phyloP scores from a whole-genome alignment of 2,888 invertebrate species.

The Panopea generosa region DNA sequence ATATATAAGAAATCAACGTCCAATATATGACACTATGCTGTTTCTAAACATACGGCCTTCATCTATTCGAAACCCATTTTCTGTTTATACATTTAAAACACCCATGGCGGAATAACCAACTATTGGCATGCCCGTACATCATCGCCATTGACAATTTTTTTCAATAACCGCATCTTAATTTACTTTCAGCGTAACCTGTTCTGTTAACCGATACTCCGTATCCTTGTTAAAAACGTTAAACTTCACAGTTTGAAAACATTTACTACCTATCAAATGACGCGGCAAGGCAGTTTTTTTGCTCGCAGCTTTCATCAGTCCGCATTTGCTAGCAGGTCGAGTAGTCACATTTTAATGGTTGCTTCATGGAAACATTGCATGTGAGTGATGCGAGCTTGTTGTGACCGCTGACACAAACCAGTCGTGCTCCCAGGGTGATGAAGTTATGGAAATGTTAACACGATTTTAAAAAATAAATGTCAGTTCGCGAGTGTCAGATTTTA shows the following conservation, averaged over 20 bases:
- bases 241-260: slow-evolving; percentile 8
- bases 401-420: background rate
- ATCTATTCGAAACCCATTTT: no score
- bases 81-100: no score
- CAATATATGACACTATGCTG: no score
- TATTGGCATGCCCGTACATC: background rate
- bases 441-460: slow-evolving; percentile 18
- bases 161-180: slow-evolving; percentile 30
- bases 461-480: slow-evolving; percentile 22
- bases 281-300: slow-evolving; percentile 11
- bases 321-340: slow-evolving; percentile 18
- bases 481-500: background rate
- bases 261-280: background rate
- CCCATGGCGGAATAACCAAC: background rate
- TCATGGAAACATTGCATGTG: slow-evolving; percentile 2
- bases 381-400: background rate
- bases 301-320: slow-evolving; percentile 34
- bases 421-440: background rate
- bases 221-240: slow-evolving; percentile 8
- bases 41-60: no score
- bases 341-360: slow-evolving; percentile 1
- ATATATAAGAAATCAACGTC: no score
- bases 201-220: slow-evolving; percentile 36
- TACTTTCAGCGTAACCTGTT: slow-evolving; percentile 16
- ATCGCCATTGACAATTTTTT: slow-evolving; percentile 5